Conservation (phyloP, 1,140 invertebrate species). For the Formica selysi region DNA sequence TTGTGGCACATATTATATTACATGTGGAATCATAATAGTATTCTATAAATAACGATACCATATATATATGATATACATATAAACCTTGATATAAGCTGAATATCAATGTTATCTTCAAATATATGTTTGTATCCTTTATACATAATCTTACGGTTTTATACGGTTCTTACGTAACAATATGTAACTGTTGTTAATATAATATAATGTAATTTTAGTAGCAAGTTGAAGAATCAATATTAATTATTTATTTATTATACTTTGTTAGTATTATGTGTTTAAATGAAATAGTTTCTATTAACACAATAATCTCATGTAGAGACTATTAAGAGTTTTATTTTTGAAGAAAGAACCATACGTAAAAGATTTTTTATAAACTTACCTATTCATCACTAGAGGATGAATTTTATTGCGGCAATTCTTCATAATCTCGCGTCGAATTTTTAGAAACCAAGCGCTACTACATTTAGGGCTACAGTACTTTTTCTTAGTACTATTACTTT, state of each 20-base stretch:
- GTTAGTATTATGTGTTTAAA: background rate
- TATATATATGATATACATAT: background rate
- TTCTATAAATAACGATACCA: background rate
- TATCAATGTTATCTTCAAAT: conserved; percentile 4
- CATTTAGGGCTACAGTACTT: conserved; percentile 55
- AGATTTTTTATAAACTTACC: conserved; percentile 67
- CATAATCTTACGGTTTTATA: too few relatives aligned
- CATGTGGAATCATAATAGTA: background rate
- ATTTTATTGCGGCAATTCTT: conserved; percentile 74
- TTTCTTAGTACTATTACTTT: background rate
- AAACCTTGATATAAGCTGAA: background rate
- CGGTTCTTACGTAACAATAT: background rate
- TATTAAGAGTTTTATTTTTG: background rate
- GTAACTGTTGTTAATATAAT: too few relatives aligned
- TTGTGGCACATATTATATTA: background rate
- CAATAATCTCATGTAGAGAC: background rate
- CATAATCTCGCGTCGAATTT: conserved; percentile 73
- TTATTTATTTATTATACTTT: background rate
- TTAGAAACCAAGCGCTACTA: conserved; percentile 69
- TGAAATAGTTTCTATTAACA: background rate
- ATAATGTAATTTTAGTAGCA: background rate
- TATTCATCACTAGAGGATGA: conserved; percentile 52
- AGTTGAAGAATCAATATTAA: background rate
- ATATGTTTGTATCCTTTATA: too few relatives aligned
- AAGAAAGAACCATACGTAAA: background rate